Conservation (phyloP, 2,797 vertebrate species). For the Xyrichtys novacula region DNA sequence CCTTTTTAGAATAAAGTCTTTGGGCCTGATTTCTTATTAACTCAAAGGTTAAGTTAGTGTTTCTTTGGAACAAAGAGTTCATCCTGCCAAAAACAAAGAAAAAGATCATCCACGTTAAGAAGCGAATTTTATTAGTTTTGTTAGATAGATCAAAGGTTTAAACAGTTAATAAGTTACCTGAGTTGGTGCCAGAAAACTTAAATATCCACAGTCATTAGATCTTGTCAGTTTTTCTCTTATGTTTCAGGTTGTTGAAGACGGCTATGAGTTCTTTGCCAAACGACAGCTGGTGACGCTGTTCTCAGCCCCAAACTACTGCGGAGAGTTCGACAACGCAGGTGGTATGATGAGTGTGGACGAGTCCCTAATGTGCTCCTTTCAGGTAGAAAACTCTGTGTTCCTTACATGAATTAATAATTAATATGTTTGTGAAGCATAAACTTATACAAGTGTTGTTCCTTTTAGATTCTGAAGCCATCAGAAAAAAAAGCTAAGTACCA, state of each 20-base stretch:
- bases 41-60: too few relatives aligned
- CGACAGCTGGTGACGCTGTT: slow-evolving; percentile 94
- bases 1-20: too few relatives aligned
- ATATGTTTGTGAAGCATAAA: neutral
- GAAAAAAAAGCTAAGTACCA: slow-evolving; percentile 98
- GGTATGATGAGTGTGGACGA: slow-evolving; percentile 98
- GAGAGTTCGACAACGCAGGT: slow-evolving; percentile 95
- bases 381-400: slow-evolving; percentile 78
- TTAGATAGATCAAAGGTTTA: neutral
- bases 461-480: slow-evolving; percentile 93
- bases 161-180: neutral
- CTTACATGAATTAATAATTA: neutral
- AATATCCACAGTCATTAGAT: neutral
- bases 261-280: slow-evolving; percentile 96
- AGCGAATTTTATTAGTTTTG: too few relatives aligned
- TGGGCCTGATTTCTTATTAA: too few relatives aligned
- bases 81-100: too few relatives aligned
- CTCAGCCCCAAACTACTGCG: slow-evolving; percentile 95
- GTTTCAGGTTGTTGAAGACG: slow-evolving; percentile 93
- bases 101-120: too few relatives aligned
- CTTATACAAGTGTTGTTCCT: neutral
- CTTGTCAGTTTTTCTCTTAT: neutral
- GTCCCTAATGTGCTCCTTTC: slow-evolving; percentile 96
- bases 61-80: too few relatives aligned
- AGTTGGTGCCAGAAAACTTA: neutral